Evolutionary conservation across 2,113 vertebrate species (phyloP).

Genomic region (Ceyx margarethae): DNA sequence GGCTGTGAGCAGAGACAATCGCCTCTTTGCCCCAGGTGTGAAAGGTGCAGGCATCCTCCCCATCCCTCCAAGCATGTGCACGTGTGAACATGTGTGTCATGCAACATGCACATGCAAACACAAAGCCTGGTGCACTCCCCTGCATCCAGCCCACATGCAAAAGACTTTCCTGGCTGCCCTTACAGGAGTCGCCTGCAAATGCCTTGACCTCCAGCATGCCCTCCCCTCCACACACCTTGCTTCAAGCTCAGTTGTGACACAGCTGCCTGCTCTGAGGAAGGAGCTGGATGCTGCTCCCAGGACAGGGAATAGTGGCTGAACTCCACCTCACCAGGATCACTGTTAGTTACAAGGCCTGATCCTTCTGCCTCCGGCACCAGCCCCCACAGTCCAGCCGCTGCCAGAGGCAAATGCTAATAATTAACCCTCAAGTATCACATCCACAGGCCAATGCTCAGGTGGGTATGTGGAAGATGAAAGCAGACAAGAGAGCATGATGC

Average conservation of each 20-base stretch:
- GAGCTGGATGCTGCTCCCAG: not conserved
- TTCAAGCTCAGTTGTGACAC: rapidly evolving
- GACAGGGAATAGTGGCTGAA: not conserved
- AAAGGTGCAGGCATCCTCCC: not conserved
- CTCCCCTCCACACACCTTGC: not conserved
- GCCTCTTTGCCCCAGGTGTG: rapidly evolving
- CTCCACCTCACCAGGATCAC: not conserved
- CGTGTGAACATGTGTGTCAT: rapidly evolving
- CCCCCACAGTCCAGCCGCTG: not conserved
- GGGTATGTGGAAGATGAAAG: not conserved
- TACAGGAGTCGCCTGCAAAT: not conserved
- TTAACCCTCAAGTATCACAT: not conserved
- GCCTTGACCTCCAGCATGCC: not conserved
- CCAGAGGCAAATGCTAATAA: not conserved
- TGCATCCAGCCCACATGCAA: not conserved
- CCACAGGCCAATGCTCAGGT: not conserved
- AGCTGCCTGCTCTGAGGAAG: not conserved
- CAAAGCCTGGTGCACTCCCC: rapidly evolving
- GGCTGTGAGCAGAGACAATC: not conserved
- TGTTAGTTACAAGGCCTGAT: not conserved
- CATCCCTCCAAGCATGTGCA: rapidly evolving
- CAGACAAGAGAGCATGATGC: not conserved
- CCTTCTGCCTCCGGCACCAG: not conserved
- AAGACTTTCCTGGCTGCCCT: not conserved
- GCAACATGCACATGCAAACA: not conserved